Conservation (phyloP, 2,797 vertebrate genomes). For the Aphelocoma californica region DNA sequence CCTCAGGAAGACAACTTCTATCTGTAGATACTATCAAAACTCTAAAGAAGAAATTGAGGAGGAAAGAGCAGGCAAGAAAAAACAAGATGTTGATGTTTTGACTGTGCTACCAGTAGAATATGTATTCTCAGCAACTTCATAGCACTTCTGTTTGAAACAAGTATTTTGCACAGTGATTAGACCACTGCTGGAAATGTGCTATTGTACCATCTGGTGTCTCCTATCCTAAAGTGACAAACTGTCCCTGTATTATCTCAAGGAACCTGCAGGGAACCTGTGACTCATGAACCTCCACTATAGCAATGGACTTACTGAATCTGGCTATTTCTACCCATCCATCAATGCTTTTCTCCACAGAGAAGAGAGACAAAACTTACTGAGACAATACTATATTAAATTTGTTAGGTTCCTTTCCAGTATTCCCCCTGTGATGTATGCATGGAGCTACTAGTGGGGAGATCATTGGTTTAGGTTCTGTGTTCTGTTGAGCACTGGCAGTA, state of each 20-base stretch:
- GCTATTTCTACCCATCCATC: neutral
- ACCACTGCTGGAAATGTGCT: neutral
- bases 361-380: neutral
- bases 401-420: neutral
- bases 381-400: neutral
- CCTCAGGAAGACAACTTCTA: neutral
- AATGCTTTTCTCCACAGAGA: neutral
- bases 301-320: neutral
- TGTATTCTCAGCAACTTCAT: neutral
- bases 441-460: neutral
- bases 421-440: neutral
- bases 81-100: neutral
- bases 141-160: neutral
- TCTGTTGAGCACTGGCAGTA: neutral
- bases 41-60: neutral
- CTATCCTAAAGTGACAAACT: neutral
- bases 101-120: neutral
- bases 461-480: neutral
- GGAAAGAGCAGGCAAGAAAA: neutral
- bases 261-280: conserved; percentile 9
- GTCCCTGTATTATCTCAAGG: neutral
- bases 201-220: neutral
- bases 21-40: neutral
- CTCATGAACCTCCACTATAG: neutral
- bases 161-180: neutral